Percentiles rank a stretch among this genome's conserved stretches.
Evolutionary conservation across 2,888 invertebrate genomes (phyloP).

Genomic region (Romanomermis culicivorax): DNA sequence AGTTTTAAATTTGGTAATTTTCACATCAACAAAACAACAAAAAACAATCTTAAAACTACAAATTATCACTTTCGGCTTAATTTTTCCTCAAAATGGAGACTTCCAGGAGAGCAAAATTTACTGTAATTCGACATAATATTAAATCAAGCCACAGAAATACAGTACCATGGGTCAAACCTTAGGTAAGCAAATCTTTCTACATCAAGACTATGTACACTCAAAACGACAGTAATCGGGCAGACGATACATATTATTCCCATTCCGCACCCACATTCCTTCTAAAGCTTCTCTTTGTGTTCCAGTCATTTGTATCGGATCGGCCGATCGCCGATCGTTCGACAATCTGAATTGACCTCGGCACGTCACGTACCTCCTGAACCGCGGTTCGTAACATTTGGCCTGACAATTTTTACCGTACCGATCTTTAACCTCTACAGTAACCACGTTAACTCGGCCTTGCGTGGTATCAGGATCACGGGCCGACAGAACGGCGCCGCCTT

Average conservation of each 20-base stretch:
- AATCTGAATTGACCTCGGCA: background rate
- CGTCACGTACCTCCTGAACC: background rate
- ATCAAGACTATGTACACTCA: no score
- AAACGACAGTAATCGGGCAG: conserved; percentile 14
- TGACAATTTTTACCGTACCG: background rate
- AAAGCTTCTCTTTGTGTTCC: conserved; percentile 11
- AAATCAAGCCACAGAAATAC: no score
- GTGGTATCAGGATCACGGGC: background rate
- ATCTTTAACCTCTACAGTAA: background rate
- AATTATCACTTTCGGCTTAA: no score
- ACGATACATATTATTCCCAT: conserved; percentile 14
- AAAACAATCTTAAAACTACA: no score
- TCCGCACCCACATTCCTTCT: conserved; percentile 12
- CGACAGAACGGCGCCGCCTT: background rate
- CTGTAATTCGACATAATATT: no score
- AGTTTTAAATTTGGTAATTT: no score
- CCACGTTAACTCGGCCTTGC: background rate
- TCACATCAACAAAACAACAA: no score
- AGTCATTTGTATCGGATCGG: background rate
- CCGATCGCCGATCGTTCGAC: background rate
- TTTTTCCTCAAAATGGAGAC: no score
- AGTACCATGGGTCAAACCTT: no score
- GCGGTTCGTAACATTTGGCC: background rate
- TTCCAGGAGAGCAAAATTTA: no score
- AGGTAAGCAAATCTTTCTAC: no score